Base-by-base conservation (phyloP, 1,140 invertebrate genomes). In the Magallana angulata region DNA sequence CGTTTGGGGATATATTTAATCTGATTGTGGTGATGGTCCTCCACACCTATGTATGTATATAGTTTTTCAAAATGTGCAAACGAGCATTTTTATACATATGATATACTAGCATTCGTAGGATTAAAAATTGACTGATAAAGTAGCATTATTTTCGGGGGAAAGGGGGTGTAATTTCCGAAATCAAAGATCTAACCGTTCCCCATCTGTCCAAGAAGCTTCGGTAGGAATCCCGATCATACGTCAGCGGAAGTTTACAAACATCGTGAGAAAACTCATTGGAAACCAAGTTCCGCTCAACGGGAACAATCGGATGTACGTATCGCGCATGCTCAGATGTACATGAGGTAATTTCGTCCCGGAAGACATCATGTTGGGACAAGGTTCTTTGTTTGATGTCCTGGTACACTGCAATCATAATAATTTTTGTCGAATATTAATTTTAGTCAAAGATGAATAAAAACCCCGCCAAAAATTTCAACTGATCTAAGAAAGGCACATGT, bases 341-440 rank as follows among this genome's bases (percentile, higher is more conserved):
- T 7, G 64, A 64, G 6, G 57, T 80, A 7, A 85, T 85, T 16
- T 57, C 68, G 48, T 85, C 85, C 7, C 85, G 85, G 16, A 85
- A 85, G 9, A 85, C 85, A 64, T 85, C 85, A 57, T 85, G 14
- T 57, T 85, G 68, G 4, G 56, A 57, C 24, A 57, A 58, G 7
- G 85, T 80, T 58, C 62, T 85, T 2, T 85, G 64, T n/a, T 85
- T 68, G 12, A 85, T 85, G 58, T 85, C 85, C 56, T 85, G 36
- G n/a, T 71, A 85, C 0, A 80, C 85, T 85, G 36, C 36, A 71
- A 64, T 9, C 14, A 64, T 14, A 16, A 64, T 5, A 64, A 64
- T 5, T 16, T 16, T 57, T n/a, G 48, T 24, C 5, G 11, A 62
- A 62, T 24, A 24, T 24, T 5, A 64, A 64, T 5, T 16, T 16